A percentile compares a stretch with the other conserved stretches of the same genome.
Conservation (phyloP, 2,797 vertebrate species). For the Phoeniculus purpureus region DNA sequence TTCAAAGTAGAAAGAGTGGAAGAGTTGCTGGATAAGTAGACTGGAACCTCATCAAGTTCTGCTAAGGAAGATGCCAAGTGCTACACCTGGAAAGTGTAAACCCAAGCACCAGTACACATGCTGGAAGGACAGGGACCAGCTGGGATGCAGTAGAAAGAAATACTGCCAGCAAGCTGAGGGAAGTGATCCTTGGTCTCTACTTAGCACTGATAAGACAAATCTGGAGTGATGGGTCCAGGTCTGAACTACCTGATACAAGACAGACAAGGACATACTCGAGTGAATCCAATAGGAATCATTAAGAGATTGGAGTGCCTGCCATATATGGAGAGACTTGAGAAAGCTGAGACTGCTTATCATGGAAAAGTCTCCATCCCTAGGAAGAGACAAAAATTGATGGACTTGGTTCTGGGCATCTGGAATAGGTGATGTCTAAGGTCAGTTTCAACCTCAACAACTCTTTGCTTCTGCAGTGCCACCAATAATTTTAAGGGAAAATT, state of each 20-base stretch:
- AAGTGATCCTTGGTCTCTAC: not conserved
- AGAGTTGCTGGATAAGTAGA: not conserved
- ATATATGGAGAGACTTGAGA: not conserved
- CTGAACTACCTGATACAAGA: not conserved
- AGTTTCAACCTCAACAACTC: not conserved
- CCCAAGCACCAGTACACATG: not conserved
- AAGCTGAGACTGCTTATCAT: too few species aligned
- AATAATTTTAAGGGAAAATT: not conserved
- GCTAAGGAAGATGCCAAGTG: not conserved
- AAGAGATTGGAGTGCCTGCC: not conserved
- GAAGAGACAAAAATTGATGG: too few species aligned
- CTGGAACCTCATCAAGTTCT: not conserved
- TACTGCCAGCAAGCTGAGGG: not conserved
- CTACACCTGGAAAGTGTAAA: not conserved
- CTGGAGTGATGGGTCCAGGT: not conserved
- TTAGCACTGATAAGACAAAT: not conserved
- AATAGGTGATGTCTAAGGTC: too few species aligned
- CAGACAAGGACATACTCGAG: not conserved
- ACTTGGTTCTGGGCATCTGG: too few species aligned
- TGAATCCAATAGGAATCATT: not conserved
- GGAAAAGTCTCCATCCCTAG: too few species aligned
- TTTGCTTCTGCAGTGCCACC: not conserved
- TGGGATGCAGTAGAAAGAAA: not conserved
- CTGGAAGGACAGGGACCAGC: not conserved
- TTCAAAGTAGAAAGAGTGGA: not conserved